phyloP scores from a whole-genome alignment of 1,140 invertebrate species.

The Pseudomyrmex gracilis region DNA sequence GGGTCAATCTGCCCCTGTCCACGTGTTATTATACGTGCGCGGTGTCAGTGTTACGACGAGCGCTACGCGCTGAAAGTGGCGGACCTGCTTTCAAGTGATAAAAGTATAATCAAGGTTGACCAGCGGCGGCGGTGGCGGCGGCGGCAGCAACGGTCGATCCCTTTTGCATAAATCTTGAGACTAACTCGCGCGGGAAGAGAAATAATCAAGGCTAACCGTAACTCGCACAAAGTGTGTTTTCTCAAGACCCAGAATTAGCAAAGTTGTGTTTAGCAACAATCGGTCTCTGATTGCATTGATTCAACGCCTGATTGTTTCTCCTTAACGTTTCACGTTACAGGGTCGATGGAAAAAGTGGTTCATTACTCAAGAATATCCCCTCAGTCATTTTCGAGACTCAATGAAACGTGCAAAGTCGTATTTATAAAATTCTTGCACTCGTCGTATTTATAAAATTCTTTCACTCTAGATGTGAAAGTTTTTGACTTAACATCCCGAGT shows the following conservation, averaged over 20 bases:
- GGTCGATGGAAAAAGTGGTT: too few relatives aligned
- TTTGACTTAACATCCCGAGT: not conserved
- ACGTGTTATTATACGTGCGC: conserved; percentile 45
- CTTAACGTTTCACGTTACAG: not conserved
- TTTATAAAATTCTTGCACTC: not conserved
- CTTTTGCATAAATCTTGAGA: conserved; percentile 59
- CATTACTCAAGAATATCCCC: too few relatives aligned
- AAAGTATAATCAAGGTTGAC: conserved; percentile 60
- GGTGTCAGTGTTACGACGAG: conserved; percentile 45
- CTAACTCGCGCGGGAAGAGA: conserved; percentile 33
- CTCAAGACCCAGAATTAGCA: conserved; percentile 49
- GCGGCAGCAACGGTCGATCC: conserved; percentile 37
- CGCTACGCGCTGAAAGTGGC: conserved; percentile 48
- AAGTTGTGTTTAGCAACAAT: not conserved
- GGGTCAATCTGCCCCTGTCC: conserved; percentile 34
- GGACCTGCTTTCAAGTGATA: conserved; percentile 53
- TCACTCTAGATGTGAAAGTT: not conserved
- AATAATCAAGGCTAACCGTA: conserved; percentile 56
- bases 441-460: not conserved
- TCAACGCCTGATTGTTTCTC: too few relatives aligned
- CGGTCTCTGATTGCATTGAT: too few relatives aligned
- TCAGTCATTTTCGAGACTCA: too few relatives aligned
- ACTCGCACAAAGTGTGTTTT: conserved; percentile 31
- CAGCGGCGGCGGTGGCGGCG: conserved; percentile 16
- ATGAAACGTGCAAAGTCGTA: too few relatives aligned